Evolutionary conservation across 2,113 vertebrate species (phyloP), one percentile per base, ranked within the genome.

Genomic region (Garra rufa): DNA sequence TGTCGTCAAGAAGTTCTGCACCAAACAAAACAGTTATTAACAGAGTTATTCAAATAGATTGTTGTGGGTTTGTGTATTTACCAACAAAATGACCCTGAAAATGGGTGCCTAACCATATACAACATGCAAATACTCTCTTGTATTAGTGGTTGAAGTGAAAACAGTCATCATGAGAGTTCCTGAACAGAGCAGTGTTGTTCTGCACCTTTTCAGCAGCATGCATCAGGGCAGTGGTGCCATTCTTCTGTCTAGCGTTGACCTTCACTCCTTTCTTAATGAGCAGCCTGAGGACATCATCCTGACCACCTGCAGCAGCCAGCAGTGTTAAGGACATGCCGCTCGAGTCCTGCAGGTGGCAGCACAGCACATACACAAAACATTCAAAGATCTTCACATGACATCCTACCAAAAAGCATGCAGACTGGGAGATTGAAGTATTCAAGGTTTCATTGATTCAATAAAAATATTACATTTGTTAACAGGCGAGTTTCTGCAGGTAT

Each of bases 291-390:
- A 99, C 96, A 89, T 99, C 98, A 1, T 99, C 97, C 0, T 99
- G 97, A 1, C 98, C 98, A 0, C 97, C 96, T 0, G 97, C 98
- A 14, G 98, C 97, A 2, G 98, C 97, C 69, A 99, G 94, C 98
- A 99, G 98, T 83, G 96, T 94, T 9, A 99, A 90, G 0, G 97
- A 98, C 98, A 99, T 99, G 11, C 98, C 97, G 9, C 96, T 98
- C 0, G 96, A 92, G 28, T 99, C 98, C 98, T 99, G 92, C 6
- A 87, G 75, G 26, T 82, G 85, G 76, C 44, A 73, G 19, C 52
- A 84, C 44, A 73, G 19, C 52, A 84, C 24, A 85, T n/a, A 73
- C 57, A 61, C 28, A 85, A 6, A 71, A 0, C 30, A 59, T 6
- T 17, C 19, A 63, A n/a, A 83, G n/a, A 28, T 17, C 5, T 43